Evolutionary conservation across 2,797 vertebrate genomes (phyloP).

Genomic region (Rhinogobio ventralis): DNA sequence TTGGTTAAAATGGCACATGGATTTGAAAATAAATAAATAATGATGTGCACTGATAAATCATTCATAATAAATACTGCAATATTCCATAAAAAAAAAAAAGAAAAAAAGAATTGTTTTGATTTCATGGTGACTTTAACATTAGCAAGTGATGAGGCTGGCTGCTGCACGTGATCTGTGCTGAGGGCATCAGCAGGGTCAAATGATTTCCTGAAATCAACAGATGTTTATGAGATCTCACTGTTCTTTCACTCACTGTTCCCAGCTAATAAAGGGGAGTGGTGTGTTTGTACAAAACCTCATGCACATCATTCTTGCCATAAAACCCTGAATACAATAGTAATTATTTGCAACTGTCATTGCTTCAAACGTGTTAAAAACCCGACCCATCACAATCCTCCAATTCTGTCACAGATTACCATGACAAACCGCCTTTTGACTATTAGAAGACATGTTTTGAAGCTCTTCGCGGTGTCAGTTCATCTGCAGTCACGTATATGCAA

Average conservation of each 20-base stretch:
- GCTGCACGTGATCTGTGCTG: conserved; percentile 12
- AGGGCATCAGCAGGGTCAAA: conserved; percentile 22
- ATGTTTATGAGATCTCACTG: conserved; percentile 16
- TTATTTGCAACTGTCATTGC: not conserved
- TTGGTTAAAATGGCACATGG: not conserved
- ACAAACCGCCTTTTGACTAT: not conserved
- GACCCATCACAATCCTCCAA: not conserved
- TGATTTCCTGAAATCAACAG: conserved; percentile 49
- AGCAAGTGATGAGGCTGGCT: not conserved
- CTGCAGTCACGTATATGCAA: not conserved
- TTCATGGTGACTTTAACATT: not conserved
- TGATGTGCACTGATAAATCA: not conserved
- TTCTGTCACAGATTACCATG: not conserved
- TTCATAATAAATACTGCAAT: not conserved
- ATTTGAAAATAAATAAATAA: not conserved
- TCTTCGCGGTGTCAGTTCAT: not conserved
- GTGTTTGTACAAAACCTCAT: not conserved
- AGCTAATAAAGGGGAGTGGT: conserved; percentile 20
- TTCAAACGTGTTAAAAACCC: not conserved
- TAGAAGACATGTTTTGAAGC: not conserved
- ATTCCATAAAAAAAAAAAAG: not conserved
- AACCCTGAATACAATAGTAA: not conserved
- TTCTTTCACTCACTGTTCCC: conserved; percentile 18
- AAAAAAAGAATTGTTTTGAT: too few relatives aligned
- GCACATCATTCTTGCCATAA: not conserved